Conservation (phyloP, 1,140 invertebrate genomes). For the Papilio polyxenes region DNA sequence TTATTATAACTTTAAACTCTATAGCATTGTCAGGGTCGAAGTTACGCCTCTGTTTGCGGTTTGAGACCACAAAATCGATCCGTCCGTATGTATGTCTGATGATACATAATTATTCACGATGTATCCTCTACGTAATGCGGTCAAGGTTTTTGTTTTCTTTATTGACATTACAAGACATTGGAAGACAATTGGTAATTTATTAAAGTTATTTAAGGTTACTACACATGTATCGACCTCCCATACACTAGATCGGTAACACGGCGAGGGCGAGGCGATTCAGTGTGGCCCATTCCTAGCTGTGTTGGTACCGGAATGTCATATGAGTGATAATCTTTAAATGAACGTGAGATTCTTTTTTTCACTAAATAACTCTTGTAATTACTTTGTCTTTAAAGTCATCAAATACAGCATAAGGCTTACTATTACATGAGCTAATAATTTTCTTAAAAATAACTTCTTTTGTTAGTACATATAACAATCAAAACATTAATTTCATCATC, state of each 20-base stretch:
- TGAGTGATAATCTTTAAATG: background rate
- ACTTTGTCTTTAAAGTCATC: no score
- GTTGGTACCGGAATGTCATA: background rate
- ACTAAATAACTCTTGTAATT: no score
- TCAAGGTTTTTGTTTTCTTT: constrained; percentile 29
- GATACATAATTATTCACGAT: constrained; percentile 22
- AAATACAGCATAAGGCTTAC: no score
- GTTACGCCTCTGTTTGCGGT: constrained; percentile 20
- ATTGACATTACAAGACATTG: constrained; percentile 7
- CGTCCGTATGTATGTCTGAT: constrained; percentile 20
- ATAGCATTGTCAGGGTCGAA: constrained; percentile 18
- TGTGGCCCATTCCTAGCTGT: no score
- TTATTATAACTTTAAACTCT: background rate
- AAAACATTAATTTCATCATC: constrained; percentile 37
- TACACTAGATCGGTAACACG: no score
- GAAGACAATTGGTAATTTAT: constrained; percentile 14
- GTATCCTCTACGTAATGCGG: constrained; percentile 5
- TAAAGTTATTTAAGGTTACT: constrained; percentile 9
- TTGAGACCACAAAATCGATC: constrained; percentile 21
- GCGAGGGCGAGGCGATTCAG: no score
- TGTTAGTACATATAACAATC: background rate
- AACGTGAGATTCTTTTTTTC: background rate
- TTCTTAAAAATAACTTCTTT: background rate
- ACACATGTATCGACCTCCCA: no score
- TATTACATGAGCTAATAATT: background rate